Evolutionary conservation across 2,888 invertebrate species (phyloP), one percentile per base, ranked within the genome.

Genomic region (Artemia sp.): DNA sequence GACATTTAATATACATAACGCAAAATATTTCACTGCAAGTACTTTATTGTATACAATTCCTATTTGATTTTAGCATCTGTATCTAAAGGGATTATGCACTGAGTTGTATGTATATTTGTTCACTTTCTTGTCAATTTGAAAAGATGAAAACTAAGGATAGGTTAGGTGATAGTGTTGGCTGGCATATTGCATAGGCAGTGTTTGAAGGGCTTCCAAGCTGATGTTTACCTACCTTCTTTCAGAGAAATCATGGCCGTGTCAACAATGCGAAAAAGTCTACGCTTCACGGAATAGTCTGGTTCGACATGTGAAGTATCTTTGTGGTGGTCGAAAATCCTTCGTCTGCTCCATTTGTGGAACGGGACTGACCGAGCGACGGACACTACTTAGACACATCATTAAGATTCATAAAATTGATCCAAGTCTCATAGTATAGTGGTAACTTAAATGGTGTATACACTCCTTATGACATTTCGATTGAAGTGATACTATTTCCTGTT

Each of bases 241-340:
- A 58, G 64, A 58, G 24, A 58, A 24, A 58, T 19, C 64, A 58
- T 58, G 64, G 64, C 64, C 64, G 64, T 58, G 64, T 24, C 14
- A 58, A 10, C n/a, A 24, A 8, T 58, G 64, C 19, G 64, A 58
- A n/a, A 58, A 58, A 58, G 11, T 58, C 64, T 58, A 58, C 64
- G 64, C 64, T 24, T 19, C 64, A n/a, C 64, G 64, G 64, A 58
- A 58, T 58, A 58, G 64, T 58, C 19, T 58, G 64, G 24, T 58
- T 58, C 64, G 64, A 58, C 64, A 58, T 58, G 64, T 58, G 14
- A 58, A 58, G 64, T 58, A 58, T 58, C 64, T 58, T 24, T 58
- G 64, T 58, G 64, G 64, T 58, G 64, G 64, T 19, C 64, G 64
- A 24, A 58, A 58, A 24, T 58, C 64, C 64, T 58, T 58, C 64